Evolutionary conservation across 2,113 vertebrate species (phyloP).

Genomic region (Alligator mississippiensis): DNA sequence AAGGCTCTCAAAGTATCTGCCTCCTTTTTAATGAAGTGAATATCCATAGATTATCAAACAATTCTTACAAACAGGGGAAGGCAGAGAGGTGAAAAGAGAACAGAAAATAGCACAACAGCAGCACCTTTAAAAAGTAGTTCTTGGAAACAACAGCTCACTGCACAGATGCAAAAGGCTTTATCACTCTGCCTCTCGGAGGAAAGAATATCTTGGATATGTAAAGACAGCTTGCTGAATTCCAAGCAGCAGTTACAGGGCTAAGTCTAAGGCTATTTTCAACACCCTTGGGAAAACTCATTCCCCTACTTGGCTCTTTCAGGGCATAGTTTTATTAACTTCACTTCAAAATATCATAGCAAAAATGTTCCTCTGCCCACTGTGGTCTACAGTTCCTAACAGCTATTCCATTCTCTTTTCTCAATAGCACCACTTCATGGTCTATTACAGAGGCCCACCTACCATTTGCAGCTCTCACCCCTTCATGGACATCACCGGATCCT

Average conservation of each 20-base stretch:
- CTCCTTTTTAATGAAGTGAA: background rate
- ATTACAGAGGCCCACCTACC: too few species aligned
- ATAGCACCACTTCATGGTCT: too few species aligned
- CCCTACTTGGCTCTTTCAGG: background rate
- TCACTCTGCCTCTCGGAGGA: background rate
- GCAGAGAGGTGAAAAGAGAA: background rate
- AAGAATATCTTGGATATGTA: background rate
- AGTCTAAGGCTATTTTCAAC: background rate
- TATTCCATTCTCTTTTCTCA: too few species aligned
- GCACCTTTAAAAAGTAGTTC: background rate
- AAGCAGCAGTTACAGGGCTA: background rate
- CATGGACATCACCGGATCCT: too few species aligned
- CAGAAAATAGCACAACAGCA: background rate
- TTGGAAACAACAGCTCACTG: background rate
- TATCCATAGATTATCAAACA: background rate
- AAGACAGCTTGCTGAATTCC: constrained; percentile 5
- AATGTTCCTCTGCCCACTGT: background rate
- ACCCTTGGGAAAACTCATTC: background rate
- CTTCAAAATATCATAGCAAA: background rate
- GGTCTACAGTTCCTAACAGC: background rate
- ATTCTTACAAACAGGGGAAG: background rate
- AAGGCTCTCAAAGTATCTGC: background rate
- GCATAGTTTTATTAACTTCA: background rate
- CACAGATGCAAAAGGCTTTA: background rate
- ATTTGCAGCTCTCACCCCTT: too few species aligned